Base-by-base conservation (phyloP, 2,113 vertebrate species). In the Vimba vimba region DNA sequence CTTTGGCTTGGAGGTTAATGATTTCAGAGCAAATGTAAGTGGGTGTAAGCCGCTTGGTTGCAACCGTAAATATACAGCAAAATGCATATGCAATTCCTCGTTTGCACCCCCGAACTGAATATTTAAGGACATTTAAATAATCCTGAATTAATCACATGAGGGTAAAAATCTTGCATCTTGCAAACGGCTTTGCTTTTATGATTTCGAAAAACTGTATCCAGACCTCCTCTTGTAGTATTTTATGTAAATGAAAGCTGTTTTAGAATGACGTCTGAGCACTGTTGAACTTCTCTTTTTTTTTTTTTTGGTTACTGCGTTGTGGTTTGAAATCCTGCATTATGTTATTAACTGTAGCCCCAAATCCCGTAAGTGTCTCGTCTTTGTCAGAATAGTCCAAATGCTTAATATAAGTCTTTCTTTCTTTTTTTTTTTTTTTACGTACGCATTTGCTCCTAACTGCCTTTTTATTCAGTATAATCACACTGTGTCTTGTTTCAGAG, bases 401-500 rank as follows among this genome's bases (percentile, higher is more conserved):
- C 81, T 75, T 17, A 60, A 60, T 76, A 84, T 84, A 81, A n/a
- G 45, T 50, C 30, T 36, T 4, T 33, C 45, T 7, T 74, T n/a
- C 21, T 36, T 74, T 36, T 60, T 43, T 43, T n/a, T n/a, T 68
- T 52, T 43, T 43, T 50, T 62, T 21, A 71, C 50, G 74, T 87
- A 75, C 81, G 52, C 50, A 66, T 77, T 86, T 78, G 39, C 78
- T 69, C 66, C 74, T 47, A 27, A 50, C 77, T 81, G 71, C 76
- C 52, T 50, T 47, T 55, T 82, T 73, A 60, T 77, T 85, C 19
- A 69, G 45, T 86, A 11, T 78, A 84, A 68, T 36, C 66, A 85
- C 84, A 79, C 36, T 75, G 79, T 85, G 86, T 13, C 69, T 60
- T 52, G 27, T 85, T 75, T 86, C 50, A 69, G 68, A 83, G 52